A percentile compares a stretch with the other conserved stretches of the same genome.
phyloP scores from a whole-genome alignment of 2,113 vertebrate species.

The Poeciliopsis occidentalis region DNA sequence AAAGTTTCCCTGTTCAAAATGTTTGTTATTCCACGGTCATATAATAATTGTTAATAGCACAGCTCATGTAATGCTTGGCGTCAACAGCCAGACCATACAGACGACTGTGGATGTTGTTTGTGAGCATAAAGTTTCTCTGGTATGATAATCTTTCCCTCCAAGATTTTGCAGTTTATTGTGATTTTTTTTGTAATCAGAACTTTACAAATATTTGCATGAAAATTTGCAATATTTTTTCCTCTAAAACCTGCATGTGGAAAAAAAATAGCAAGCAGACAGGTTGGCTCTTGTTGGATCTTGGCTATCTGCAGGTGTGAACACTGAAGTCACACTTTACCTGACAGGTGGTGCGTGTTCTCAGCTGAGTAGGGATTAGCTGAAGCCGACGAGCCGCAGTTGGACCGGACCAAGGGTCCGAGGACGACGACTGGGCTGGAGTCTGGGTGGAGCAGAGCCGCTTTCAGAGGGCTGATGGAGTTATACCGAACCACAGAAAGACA shows the following conservation, averaged over 20 bases:
- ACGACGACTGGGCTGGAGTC: slow-evolving; percentile 78
- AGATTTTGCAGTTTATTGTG: too few relatives aligned
- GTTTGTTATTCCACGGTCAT: neutral
- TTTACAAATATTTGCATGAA: too few relatives aligned
- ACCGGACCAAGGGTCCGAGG: slow-evolving; percentile 83
- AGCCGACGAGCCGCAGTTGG: slow-evolving; percentile 84
- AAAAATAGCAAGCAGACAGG: too few relatives aligned
- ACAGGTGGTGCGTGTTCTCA: slow-evolving; percentile 87
- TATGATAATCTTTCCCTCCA: neutral
- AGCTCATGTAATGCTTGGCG: neutral
- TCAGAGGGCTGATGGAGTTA: slow-evolving; percentile 88
- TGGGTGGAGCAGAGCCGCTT: slow-evolving; percentile 84
- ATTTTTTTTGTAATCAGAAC: too few relatives aligned
- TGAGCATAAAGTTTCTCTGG: neutral
- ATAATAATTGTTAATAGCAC: neutral
- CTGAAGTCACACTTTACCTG: slow-evolving; percentile 78
- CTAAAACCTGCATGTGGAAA: too few relatives aligned
- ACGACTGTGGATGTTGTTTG: neutral
- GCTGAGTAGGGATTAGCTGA: slow-evolving; percentile 81
- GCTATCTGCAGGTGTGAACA: too few relatives aligned
- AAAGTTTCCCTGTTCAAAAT: neutral
- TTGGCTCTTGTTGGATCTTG: too few relatives aligned
- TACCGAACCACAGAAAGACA: slow-evolving; percentile 92
- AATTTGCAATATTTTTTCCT: too few relatives aligned
- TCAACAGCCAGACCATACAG: neutral